Evolutionary conservation across 1,140 invertebrate genomes (phyloP), one percentile per base, ranked within the genome.

Genomic region (Grapholita molesta): DNA sequence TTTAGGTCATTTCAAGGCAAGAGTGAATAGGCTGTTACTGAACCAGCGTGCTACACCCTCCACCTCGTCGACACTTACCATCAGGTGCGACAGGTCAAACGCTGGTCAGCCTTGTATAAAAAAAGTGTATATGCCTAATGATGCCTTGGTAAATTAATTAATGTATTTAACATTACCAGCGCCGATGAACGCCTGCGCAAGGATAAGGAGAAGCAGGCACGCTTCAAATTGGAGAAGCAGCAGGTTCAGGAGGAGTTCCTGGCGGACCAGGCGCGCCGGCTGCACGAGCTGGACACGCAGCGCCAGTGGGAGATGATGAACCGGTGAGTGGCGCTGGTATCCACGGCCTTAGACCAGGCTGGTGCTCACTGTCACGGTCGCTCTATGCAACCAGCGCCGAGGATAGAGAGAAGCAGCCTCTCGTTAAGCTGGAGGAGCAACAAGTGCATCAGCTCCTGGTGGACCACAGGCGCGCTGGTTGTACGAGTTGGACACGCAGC

Each of bases 271-370:
- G 75, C 70, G 52, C 80, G 79, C 67, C 72, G 79, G 0, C 65
- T 84, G 28, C 78, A 83, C 42, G 82, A 88, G 21, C 70, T 82
- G 57, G 69, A 86, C 66, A 86, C 81, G 7, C 77, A 76, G 76
- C 72, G 75, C 18, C 81, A 83, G 68, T 90, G 86, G 86, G 88
- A 90, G 68, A 77, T 90, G n/a, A 83, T 88, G 80, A 91, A 91
- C 78, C 88, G 88, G 89, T 89, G 7, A n/a, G 18, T 21, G 12
- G 9, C 4, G 0, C 25, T n/a, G n/a, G n/a, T n/a, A n/a, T n/a
- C n/a, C n/a, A n/a, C n/a, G n/a, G n/a, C n/a, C n/a, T n/a, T n/a
- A n/a, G n/a, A n/a, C n/a, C n/a, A n/a, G n/a, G n/a, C n/a, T n/a
- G n/a, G n/a, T n/a, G n/a, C n/a, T n/a, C n/a, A n/a, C n/a, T n/a